phyloP scores from a whole-genome alignment of 2,797 vertebrate genomes.

The Pantherophis vulpinus region DNA sequence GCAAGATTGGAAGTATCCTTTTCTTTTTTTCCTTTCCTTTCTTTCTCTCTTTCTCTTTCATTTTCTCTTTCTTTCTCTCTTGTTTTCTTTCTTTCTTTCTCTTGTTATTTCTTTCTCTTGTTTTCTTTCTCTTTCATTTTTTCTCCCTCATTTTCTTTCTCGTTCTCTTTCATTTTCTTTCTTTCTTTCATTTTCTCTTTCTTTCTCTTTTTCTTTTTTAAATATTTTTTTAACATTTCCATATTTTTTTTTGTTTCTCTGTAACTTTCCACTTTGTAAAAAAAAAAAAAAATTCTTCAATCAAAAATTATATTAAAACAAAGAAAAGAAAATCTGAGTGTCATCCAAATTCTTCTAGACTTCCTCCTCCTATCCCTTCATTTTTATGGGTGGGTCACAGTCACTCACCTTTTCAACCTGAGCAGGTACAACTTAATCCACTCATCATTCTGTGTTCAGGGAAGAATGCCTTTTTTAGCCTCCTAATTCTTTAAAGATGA shows the following conservation, averaged over 20 bases:
- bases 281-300: neutral
- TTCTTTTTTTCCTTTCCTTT: neutral
- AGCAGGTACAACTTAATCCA: neutral
- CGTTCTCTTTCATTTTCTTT: no score
- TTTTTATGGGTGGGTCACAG: neutral
- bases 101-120: no score
- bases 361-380: neutral
- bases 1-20: neutral
- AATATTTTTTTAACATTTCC: neutral
- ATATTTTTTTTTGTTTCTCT: neutral
- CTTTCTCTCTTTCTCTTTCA: neutral
- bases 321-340: neutral
- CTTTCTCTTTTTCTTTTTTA: neutral
- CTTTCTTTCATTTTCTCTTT: neutral
- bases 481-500: neutral
- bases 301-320: neutral
- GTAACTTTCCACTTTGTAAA: neutral
- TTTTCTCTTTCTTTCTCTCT: neutral
- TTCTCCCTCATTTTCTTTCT: no score
- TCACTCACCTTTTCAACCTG: neutral
- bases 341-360: neutral
- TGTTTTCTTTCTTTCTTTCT: neutral
- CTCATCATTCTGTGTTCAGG: neutral
- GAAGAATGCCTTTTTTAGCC: neutral
- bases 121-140: neutral